A percentile compares a stretch with the other conserved stretches of the same genome.
Evolutionary conservation across 2,888 invertebrate species (phyloP).

Genomic region (Hirtodrosophila duncani): DNA sequence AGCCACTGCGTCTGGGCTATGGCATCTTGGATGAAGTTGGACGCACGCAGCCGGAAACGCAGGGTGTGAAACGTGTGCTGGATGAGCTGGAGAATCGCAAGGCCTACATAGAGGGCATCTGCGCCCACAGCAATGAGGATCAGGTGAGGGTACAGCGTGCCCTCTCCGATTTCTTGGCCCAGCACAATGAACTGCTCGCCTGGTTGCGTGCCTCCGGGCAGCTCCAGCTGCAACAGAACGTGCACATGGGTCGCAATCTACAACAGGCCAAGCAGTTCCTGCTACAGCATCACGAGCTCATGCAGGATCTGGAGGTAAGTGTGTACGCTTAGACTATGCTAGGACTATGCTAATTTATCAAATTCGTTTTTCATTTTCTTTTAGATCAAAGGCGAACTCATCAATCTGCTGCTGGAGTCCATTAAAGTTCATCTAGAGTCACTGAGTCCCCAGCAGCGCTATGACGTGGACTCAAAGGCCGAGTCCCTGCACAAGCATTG

Average conservation of each 20-base stretch:
- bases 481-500: slow-evolving; percentile 82
- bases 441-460: slow-evolving; percentile 82
- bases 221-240: slow-evolving; percentile 85
- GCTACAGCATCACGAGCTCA: slow-evolving; percentile 85
- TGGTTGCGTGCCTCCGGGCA: slow-evolving; percentile 88
- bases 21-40: slow-evolving; percentile 84
- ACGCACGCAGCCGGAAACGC: slow-evolving; percentile 82
- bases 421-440: slow-evolving; percentile 82
- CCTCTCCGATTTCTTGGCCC: slow-evolving; percentile 84
- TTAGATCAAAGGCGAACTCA: slow-evolving; percentile 84
- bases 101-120: slow-evolving; percentile 82
- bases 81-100: slow-evolving; percentile 87
- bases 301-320: slow-evolving; percentile 84
- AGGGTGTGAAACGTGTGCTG: slow-evolving; percentile 83
- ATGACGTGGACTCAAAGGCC: slow-evolving; percentile 82
- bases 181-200: slow-evolving; percentile 84
- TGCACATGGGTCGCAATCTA: slow-evolving; percentile 85
- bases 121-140: slow-evolving; percentile 84
- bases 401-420: slow-evolving; percentile 82
- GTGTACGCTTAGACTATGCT: not conserved
- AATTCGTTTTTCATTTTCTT: not conserved
- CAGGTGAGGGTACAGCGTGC: slow-evolving; percentile 84
- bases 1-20: slow-evolving; percentile 85
- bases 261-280: slow-evolving; percentile 85
- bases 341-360: too few relatives aligned